Conservation (phyloP, 1,140 invertebrate genomes). For the Drosophila fuyamai region DNA sequence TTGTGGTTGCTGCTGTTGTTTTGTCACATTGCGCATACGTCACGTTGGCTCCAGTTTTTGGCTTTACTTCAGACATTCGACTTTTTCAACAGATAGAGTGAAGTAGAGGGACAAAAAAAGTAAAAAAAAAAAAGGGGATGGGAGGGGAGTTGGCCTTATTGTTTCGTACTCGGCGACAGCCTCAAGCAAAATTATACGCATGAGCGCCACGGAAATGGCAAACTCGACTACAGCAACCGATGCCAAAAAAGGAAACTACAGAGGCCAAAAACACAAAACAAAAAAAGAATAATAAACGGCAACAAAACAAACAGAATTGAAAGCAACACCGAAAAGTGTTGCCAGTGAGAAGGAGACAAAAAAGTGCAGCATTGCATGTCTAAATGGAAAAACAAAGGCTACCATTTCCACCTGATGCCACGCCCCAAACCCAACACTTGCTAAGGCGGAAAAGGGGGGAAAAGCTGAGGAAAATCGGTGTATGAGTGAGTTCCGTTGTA, state of each 20-base stretch:
- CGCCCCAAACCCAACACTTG: constrained; percentile 35
- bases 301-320: constrained; percentile 69
- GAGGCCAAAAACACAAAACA: constrained; percentile 19
- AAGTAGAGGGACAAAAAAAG: background rate
- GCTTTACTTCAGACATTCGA: constrained; percentile 40
- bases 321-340: constrained; percentile 76
- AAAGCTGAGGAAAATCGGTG: constrained; percentile 17
- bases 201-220: constrained; percentile 81
- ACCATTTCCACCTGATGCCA: constrained; percentile 52
- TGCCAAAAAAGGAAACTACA: constrained; percentile 53
- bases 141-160: constrained; percentile 43
- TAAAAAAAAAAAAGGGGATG: background rate
- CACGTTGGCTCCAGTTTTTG: constrained; percentile 61
- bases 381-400: constrained; percentile 52
- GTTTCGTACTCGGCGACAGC: constrained; percentile 75
- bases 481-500: constrained; percentile 44
- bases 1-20: constrained; percentile 23
- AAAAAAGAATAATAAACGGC: constrained; percentile 14
- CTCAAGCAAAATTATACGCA: constrained; percentile 82
- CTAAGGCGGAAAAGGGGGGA: constrained; percentile 2
- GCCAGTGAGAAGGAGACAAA: constrained; percentile 37
- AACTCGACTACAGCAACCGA: constrained; percentile 62
- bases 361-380: constrained; percentile 50
- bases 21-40: constrained; percentile 68
- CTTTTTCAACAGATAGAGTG: constrained; percentile 24